phyloP scores from a whole-genome alignment of 2,888 invertebrate genomes.

The Perizoma flavofasciatum region DNA sequence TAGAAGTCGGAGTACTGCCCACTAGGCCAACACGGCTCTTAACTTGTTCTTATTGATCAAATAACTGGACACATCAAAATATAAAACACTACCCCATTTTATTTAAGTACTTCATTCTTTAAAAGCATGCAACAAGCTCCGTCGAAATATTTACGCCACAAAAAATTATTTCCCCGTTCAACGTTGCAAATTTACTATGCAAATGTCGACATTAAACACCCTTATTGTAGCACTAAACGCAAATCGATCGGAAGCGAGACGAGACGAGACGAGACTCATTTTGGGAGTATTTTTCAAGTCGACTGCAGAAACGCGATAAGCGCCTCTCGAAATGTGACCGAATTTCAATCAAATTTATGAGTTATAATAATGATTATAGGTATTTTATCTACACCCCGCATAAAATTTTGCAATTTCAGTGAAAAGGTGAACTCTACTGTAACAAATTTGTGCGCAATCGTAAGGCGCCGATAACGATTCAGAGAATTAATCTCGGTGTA shows the following conservation, averaged over 20 bases:
- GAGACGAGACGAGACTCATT: conserved; percentile 60
- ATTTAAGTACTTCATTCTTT: conserved; percentile 29
- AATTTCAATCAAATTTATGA: conserved; percentile 84
- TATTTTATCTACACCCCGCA: conserved; percentile 76
- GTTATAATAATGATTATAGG: conserved; percentile 83
- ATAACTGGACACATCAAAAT: not conserved
- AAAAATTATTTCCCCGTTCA: conserved; percentile 53
- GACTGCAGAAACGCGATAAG: conserved; percentile 80
- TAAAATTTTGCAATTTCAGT: conserved; percentile 79
- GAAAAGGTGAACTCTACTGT: conserved; percentile 82
- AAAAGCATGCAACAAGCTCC: conserved; percentile 42
- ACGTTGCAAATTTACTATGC: conserved; percentile 64
- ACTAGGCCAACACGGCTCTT: no score
- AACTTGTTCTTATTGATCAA: not conserved
- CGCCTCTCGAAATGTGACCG: conserved; percentile 77
- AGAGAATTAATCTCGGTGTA: conserved; percentile 75
- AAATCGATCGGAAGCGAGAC: conserved; percentile 78
- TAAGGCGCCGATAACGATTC: conserved; percentile 80
- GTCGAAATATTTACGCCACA: conserved; percentile 44
- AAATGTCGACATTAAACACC: conserved; percentile 72
- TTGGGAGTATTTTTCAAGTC: conserved; percentile 78
- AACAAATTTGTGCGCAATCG: conserved; percentile 81
- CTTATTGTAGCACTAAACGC: conserved; percentile 74
- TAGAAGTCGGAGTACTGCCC: no score
- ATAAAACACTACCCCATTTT: conserved; percentile 15